phyloP scores from a whole-genome alignment of 1,140 invertebrate genomes.

The Thalassaphorura encarpata region DNA sequence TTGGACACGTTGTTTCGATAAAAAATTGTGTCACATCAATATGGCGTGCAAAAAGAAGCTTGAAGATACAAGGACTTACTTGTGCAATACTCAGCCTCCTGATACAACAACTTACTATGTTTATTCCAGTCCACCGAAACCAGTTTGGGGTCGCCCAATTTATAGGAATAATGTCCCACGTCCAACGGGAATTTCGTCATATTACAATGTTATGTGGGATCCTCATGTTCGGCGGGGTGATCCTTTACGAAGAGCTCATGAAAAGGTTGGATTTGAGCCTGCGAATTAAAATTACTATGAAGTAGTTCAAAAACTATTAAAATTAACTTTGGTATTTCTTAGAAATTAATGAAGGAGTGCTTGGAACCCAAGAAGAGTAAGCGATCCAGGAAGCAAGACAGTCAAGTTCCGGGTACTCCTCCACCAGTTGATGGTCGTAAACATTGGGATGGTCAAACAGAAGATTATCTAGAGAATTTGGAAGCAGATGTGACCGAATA shows the following conservation, averaged over 20 bases:
- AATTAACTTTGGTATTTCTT: background rate
- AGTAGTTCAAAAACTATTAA: background rate
- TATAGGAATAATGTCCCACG: slow-evolving; percentile 8
- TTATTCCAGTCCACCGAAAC: slow-evolving; percentile 8
- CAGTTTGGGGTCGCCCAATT: slow-evolving; percentile 2
- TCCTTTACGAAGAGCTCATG: background rate
- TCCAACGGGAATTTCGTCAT: too few relatives aligned
- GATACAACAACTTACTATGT: background rate
- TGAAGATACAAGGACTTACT: too few relatives aligned
- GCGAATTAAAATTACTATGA: background rate
- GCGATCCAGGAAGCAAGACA: background rate
- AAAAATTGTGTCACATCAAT: background rate
- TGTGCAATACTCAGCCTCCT: background rate
- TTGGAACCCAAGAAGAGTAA: slow-evolving; percentile 1
- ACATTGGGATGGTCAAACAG: slow-evolving; percentile 22
- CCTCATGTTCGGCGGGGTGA: slow-evolving; percentile 25
- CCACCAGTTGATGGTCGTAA: slow-evolving; percentile 20
- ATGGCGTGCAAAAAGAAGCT: background rate
- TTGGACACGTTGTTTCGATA: background rate
- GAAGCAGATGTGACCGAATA: slow-evolving; percentile 11
- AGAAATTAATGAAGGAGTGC: slow-evolving; percentile 2
- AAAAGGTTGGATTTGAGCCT: background rate
- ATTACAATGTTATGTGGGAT: slow-evolving; percentile 32
- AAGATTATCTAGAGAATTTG: slow-evolving; percentile 21
- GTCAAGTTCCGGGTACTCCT: slow-evolving; percentile 9